Evolutionary conservation across 2,888 invertebrate species (phyloP), one percentile per base, ranked within the genome.

Genomic region (Notodonta dromedarius): DNA sequence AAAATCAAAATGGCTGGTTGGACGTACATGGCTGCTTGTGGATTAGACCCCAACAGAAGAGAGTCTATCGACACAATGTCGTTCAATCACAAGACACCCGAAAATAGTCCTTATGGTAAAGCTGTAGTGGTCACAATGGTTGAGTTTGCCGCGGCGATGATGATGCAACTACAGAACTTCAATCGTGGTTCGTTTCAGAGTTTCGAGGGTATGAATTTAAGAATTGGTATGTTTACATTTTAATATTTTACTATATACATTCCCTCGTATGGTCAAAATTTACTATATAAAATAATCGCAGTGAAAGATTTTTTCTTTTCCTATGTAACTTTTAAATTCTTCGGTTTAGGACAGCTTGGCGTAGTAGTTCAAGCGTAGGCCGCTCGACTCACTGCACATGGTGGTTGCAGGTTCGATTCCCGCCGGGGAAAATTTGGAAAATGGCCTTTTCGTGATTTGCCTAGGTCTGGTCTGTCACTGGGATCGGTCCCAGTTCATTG

Each of bases 11-110:
- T 99, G 60, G 98, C 98, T 56, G 98, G 98, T 64, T 98, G 98
- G 95, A 99, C 99, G 0, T 99, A 99, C 79, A 99, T 99, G 99
- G 99, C 98, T 2, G 99, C 98, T 1, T 98, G 98, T 79, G 99
- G 99, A 0, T 93, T 99, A 56, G 96, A 97, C 75, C 96, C 97
- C 0, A 96, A 95, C 42, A 94, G 96, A 58, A 94, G 96, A 62
- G 94, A 95, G 77, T 95, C 96, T 3, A 88, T 90, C 0, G 93
- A 90, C 61, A 90, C 93, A 3, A 70, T 83, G 0, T 88, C 90
- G 0, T 67, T 70, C 24, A 59, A 75, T 13, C 76, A 81, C 3
- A 77, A 65, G 14, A 35, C 62, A 57, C 83, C 77, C 9, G 85
- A 87, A 56, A 89, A 88, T 71, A 87, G 86, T 57, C 83, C 87